Evolutionary conservation across 30 jellyfish, hydroid and myxozoan genomes (phyloP).

Genomic region (Chironex yamaguchii): DNA sequence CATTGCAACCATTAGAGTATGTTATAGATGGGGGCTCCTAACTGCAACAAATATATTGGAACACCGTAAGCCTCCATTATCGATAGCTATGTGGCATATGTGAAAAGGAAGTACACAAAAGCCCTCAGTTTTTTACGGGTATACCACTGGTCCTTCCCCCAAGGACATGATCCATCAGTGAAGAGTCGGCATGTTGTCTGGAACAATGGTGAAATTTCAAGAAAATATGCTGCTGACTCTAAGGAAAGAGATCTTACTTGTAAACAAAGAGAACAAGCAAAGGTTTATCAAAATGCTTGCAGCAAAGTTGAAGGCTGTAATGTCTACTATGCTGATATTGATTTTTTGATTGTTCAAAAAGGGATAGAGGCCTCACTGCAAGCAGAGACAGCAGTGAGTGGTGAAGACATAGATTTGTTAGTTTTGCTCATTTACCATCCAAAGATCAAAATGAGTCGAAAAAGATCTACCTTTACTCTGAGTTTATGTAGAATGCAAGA

Average conservation of each 20-base stretch:
- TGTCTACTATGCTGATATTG: slow-evolving; percentile 71
- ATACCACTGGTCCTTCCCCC: not conserved
- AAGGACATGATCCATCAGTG: not conserved
- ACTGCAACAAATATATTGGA: not conserved
- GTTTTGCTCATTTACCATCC: slow-evolving; percentile 55
- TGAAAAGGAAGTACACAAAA: not conserved
- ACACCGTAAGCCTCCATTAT: not conserved
- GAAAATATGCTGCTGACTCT: not conserved
- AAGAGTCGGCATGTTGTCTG: not conserved
- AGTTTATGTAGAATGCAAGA: slow-evolving; percentile 57
- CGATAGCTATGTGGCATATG: not conserved
- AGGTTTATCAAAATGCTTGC: not conserved
- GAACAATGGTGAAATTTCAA: not conserved
- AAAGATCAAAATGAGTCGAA: too few relatives aligned
- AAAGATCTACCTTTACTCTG: too few relatives aligned
- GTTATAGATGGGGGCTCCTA: not conserved
- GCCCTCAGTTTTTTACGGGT: not conserved
- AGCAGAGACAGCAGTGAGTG: slow-evolving; percentile 49
- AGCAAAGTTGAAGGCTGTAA: not conserved
- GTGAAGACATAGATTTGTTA: slow-evolving; percentile 63
- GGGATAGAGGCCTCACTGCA: slow-evolving; percentile 48
- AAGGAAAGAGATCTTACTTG: not conserved
- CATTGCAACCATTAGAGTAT: not conserved
- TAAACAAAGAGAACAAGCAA: not conserved
- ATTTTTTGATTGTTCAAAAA: slow-evolving; percentile 60